Evolutionary conservation across 2,888 invertebrate genomes (phyloP).

Genomic region (Nasonovia ribisnigri): DNA sequence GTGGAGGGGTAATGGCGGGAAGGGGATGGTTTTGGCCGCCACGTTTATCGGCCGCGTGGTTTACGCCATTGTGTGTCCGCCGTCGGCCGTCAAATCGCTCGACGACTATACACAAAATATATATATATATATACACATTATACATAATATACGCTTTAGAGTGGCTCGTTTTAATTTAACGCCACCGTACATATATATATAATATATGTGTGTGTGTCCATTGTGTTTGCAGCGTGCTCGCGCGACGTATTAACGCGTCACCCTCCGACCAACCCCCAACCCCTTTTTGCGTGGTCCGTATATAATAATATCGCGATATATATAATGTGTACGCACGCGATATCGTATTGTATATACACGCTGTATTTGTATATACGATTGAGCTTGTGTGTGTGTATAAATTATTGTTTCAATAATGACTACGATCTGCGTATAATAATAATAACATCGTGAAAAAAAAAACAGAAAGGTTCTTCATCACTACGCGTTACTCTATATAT

Average conservation of each 20-base stretch:
- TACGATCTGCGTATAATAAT: not conserved
- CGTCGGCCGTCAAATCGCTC: slow-evolving; percentile 46
- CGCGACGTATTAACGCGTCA: slow-evolving; percentile 4
- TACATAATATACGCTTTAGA: not conserved
- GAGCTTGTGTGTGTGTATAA: not conserved
- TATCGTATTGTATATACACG: not conserved
- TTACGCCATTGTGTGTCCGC: not conserved
- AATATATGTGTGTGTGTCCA: not conserved
- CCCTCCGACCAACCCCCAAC: not conserved
- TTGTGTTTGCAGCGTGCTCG: not conserved
- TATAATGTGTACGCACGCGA: not conserved
- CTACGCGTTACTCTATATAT: not conserved
- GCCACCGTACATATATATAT: not conserved
- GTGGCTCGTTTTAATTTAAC: slow-evolving; percentile 54
- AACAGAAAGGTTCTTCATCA: not conserved
- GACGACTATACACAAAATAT: not conserved
- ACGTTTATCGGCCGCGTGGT: slow-evolving; percentile 40
- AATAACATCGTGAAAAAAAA: not conserved
- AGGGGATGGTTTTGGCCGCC: not conserved
- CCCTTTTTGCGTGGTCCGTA: not conserved
- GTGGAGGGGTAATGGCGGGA: too few relatives aligned
- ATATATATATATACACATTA: not conserved
- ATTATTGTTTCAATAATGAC: slow-evolving; percentile 30
- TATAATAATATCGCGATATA: not conserved
- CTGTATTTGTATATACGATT: not conserved